Evolutionary conservation across 92 coral and sea anemone genomes (phyloP).

Genomic region (Epizoanthus ramosus): DNA sequence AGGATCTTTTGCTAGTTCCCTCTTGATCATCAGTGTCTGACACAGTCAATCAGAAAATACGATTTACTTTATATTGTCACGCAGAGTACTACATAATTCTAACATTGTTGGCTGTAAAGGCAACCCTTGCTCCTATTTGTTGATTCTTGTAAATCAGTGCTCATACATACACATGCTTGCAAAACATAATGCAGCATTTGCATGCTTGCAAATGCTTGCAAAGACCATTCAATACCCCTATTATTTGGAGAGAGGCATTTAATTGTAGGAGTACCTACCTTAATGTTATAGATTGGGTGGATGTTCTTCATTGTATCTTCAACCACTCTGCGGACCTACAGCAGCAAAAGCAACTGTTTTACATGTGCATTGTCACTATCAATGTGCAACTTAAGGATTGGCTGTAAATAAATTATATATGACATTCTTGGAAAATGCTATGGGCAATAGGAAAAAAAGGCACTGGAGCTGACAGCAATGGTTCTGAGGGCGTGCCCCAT

Average conservation of each 20-base stretch:
- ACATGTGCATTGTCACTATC: too few species aligned
- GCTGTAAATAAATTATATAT: too few species aligned
- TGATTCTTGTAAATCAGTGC: too few species aligned
- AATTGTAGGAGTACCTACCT: slow-evolving; percentile 52
- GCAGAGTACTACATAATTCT: too few species aligned
- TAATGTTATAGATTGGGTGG: slow-evolving; percentile 96
- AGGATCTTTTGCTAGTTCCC: slow-evolving; percentile 96
- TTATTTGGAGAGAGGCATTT: background rate
- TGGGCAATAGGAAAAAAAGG: too few species aligned
- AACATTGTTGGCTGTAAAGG: background rate
- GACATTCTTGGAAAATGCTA: too few species aligned
- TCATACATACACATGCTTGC: too few species aligned
- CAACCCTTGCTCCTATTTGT: too few species aligned
- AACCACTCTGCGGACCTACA: slow-evolving; percentile 88
- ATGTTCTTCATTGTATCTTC: slow-evolving; percentile 96
- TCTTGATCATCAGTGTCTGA: slow-evolving; percentile 95
- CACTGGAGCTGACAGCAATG: background rate
- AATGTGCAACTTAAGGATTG: too few species aligned
- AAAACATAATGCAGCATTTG: too few species aligned
- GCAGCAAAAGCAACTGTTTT: background rate
- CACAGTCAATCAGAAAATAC: background rate
- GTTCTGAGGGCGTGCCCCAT: too few species aligned
- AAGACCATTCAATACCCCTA: background rate
- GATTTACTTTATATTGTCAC: background rate
- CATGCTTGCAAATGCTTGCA: too few species aligned